Base-by-base conservation (phyloP, 1,140 invertebrate species). In the Pararge aegeria region DNA sequence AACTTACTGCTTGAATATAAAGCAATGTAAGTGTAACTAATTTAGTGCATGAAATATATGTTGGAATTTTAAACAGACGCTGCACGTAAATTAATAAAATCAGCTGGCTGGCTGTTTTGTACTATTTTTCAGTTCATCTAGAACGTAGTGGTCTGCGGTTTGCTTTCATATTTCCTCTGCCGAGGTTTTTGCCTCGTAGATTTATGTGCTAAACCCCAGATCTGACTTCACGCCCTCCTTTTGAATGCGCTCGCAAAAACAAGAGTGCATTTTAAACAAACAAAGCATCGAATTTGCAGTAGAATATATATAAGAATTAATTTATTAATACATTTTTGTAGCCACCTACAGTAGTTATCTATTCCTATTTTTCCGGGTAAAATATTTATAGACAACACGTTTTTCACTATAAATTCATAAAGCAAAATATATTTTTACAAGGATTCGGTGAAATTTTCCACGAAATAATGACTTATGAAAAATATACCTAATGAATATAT, bases 221-320 rank as follows among this genome's bases (percentile, higher is more conserved):
- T 46, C 42, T 46, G 42, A 18, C 42, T 46, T 44, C 18, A 5
- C 42, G 42, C 42, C 42, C 42, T 18, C 9, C 42, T 46, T 46
- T 46, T 46, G 20, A 46, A 46, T 46, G 2, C 10, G 2, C 4
- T 46, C 1, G 18, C 42, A 46, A 20, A 46, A 46, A 46, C 42
- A 20, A 15, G 19, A 46, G 42, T 46, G 42, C 42, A 20, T 46
- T 46, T 46, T 18, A 20, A 46, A 20, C 16, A 16, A 20, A 46
- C 42, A 46, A 20, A 15, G 19, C 19, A 46, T 46, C 10, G 42
- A 46, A n/a, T 10, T 9, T 40, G 13, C 5, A 19, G 5, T 18
- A 20, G 16, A 46, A 20, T n/a, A 46, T n/a, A 24, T 7, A 24
- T 24, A 24, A 24, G 7, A 4, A 24, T 24, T 24, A 24, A n/a